Evolutionary conservation across 1,140 invertebrate genomes (phyloP).

Genomic region (Pygmarrhopalites habei): DNA sequence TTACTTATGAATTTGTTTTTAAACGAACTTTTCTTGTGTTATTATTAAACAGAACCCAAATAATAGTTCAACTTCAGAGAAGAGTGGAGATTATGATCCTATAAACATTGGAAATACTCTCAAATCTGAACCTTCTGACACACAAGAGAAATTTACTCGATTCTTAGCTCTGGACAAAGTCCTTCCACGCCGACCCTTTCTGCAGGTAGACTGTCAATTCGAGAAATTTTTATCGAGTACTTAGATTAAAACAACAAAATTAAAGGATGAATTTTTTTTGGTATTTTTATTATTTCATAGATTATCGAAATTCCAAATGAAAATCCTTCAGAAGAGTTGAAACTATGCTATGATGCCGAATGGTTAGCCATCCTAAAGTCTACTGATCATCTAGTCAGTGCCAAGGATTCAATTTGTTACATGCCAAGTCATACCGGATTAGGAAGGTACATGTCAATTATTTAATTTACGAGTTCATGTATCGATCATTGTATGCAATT

Average conservation of each 20-base stretch:
- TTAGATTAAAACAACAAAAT: no score
- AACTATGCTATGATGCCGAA: constrained; percentile 79
- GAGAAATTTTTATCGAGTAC: neutral
- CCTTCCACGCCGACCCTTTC: constrained; percentile 74
- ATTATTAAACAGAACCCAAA: no score
- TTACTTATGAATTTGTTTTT: no score
- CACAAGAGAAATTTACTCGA: constrained; percentile 56
- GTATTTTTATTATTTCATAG: constrained; percentile 2
- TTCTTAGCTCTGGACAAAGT: constrained; percentile 96
- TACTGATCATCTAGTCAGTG: constrained; percentile 80
- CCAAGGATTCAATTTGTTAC: constrained; percentile 60
- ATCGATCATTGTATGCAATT: no score
- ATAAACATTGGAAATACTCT: no score
- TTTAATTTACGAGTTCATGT: no score
- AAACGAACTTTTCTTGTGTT: no score
- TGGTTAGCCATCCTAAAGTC: constrained; percentile 81
- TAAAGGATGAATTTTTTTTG: no score
- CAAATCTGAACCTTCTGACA: no score
- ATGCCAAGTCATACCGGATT: constrained; percentile 67
- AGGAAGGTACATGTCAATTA: constrained; percentile 4
- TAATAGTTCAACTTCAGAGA: no score
- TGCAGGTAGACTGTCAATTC: constrained; percentile 56
- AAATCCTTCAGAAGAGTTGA: constrained; percentile 41
- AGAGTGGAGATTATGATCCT: no score
- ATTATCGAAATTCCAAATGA: constrained; percentile 34